phyloP scores from a whole-genome alignment of 2,797 vertebrate species.

The Discoglossus pictus region DNA sequence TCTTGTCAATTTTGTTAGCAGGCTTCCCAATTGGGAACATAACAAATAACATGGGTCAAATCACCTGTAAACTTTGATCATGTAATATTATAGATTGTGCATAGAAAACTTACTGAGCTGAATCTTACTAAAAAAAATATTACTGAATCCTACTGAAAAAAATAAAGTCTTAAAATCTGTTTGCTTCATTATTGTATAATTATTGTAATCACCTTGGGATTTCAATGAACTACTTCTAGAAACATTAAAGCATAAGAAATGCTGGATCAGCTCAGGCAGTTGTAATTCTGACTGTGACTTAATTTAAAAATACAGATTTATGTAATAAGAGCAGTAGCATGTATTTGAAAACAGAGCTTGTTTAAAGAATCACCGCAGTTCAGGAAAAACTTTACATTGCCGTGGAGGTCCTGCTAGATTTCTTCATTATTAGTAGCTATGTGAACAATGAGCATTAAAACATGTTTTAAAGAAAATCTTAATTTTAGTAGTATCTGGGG shows the following conservation, averaged over 20 bases:
- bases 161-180: constrained; percentile 13
- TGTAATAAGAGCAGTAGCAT: not conserved
- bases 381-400: too few relatives aligned
- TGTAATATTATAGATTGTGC: too few relatives aligned
- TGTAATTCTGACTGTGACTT: constrained; percentile 1
- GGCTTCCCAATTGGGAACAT: constrained; percentile 12
- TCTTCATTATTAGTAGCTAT: too few relatives aligned
- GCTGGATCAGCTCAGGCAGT: constrained; percentile 4
- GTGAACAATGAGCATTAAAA: too few relatives aligned
- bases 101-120: too few relatives aligned
- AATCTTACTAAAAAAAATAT: too few relatives aligned
- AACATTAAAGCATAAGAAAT: constrained; percentile 8
- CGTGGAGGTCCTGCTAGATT: too few relatives aligned
- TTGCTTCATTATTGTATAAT: constrained; percentile 12
- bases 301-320: constrained; percentile 20
- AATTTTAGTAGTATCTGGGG: too few relatives aligned
- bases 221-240: constrained; percentile 17
- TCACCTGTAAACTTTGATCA: constrained; percentile 33
- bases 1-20: constrained; percentile 27
- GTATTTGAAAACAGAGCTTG: too few relatives aligned
- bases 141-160: too few relatives aligned
- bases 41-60: constrained; percentile 38
- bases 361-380: too few relatives aligned
- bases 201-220: constrained; percentile 19
- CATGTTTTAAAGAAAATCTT: too few relatives aligned